Base-by-base conservation (phyloP, 2,888 invertebrate species). In the Aromia moschata region DNA sequence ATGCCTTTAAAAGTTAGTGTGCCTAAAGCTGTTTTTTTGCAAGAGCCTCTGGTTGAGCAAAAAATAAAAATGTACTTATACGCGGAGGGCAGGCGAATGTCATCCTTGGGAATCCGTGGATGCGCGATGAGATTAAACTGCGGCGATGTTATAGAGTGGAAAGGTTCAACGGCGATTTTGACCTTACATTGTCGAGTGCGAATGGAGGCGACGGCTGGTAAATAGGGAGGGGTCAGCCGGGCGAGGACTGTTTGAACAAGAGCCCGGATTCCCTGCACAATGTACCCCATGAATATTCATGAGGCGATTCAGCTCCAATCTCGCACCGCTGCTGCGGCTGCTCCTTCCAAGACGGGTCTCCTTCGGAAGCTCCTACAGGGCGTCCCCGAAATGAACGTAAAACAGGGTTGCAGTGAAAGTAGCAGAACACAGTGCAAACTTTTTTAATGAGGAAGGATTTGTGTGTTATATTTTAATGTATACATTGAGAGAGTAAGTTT, bases 251-350 rank as follows among this genome's bases (percentile, higher is more conserved):
- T 56, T 56, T 56, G 46, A 46, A 56, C 56, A 40, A 56, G 56
- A 47, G 40, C 14, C 20, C 30, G 46, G 40, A 40, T 47, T 47
- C 46, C 41, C 52, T 54, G 58, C 52, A 57, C 60, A 60, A 63
- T 63, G 56, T 57, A 47, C 14, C 45, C 45, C 44, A 49, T 63
- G 65, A 63, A 63, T 65, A 65, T 65, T 63, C 62, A 65, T 65
- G 54, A 58, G 45, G 55, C 43, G 53, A 64, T 55, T 15, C 52
- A 38, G 45, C 46, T 46, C 36, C 45, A 55, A 55, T 45, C 17
- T n/a, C n/a, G n/a, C n/a, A n/a, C n/a, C n/a, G n/a, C n/a, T n/a
- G 55, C 10, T 20, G 40, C n/a, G 20, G 36, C 25, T 18, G 44
- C 37, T 46, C 37, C 30, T 16, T 16, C 30, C 40, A 37, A 47